Evolutionary conservation across 2,797 vertebrate species (phyloP), one percentile per base, ranked within the genome.

Genomic region (Xenopus petersii): DNA sequence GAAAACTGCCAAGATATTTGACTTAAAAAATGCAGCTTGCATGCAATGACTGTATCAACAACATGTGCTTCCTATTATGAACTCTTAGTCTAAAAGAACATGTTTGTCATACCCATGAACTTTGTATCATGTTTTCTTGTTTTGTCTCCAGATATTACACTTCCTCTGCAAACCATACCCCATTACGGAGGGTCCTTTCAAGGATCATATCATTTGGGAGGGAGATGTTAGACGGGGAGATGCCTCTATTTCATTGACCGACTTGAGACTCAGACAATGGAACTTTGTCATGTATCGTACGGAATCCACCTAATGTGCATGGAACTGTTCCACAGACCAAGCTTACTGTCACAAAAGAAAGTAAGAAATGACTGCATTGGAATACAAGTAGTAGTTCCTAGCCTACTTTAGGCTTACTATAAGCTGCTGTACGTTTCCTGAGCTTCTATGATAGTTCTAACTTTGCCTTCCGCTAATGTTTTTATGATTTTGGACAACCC

Each of bases 251-350:
- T 81, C 79, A 0, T 87, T 99, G 76, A 77, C 86, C 66, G 95
- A 87, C 54, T 88, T 93, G 1, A 89, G 60, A 0, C 70, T 91
- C 55, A 0, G 97, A 98, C 81, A 98, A 98, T 0, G 97, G 97
- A 46, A 98, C 97, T 0, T 97, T 92, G 84, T 89, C 87, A 26
- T 99, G 97, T 84, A 83, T 89, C 0, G 95, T 99, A 80, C 93
- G 91, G 83, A 99, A 98, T 71, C 96, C 96, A 5, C 97, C 97
- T 0, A 96, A 99, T 0, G 92, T 97, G 73, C 93, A 95, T n/a
- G 96, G 96, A 11, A 89, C 86, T 21, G 91, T 96, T 0, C 93
- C 88, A 0, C 84, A 91, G 80, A 94, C 88, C 0, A 74, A 86
- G 13, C 92, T 99, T 68, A 89, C 85, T 0, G 94, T 99, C 62